These are phyloP conservation scores for Leptura quadrifasciata DNA, from an alignment of 2,888 invertebrate genomes.

Conservation along the genomic window DNA sequence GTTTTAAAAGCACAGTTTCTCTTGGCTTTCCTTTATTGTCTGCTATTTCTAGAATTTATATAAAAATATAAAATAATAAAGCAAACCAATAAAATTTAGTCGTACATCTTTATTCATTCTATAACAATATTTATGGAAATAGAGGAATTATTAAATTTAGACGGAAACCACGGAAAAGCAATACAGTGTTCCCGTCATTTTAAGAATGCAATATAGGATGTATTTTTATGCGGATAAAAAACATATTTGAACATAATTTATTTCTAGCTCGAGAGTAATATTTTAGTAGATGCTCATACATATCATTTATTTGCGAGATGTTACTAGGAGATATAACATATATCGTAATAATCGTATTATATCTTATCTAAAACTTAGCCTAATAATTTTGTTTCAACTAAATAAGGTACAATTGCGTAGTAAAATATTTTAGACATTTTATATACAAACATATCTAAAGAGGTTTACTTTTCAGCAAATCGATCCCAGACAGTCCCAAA, in stretches of 20 bases:
- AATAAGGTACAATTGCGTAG: too few species aligned
- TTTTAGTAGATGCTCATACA: too few species aligned
- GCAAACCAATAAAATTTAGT: conserved; percentile 33
- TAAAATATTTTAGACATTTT: too few species aligned
- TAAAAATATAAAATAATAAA: conserved; percentile 37
- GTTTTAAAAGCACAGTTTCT: conserved; percentile 27
- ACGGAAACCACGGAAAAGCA: not conserved
- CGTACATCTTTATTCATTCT: conserved; percentile 26
- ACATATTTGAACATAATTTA: not conserved
- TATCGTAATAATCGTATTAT: too few species aligned
- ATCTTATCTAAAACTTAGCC: too few species aligned
- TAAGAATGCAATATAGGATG: conserved; percentile 3
- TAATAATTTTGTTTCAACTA: too few species aligned
- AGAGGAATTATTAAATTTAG: not conserved
- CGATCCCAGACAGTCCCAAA: too few species aligned
- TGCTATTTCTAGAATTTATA: conserved; percentile 27
- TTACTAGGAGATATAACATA: too few species aligned
- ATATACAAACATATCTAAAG: too few species aligned
- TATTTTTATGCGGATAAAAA: not conserved
- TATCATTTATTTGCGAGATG: too few species aligned
- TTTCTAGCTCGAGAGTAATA: not conserved
- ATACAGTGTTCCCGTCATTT: not conserved
- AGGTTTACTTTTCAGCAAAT: too few species aligned
- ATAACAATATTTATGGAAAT: not conserved
- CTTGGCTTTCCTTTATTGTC: conserved; percentile 23